These are phyloP conservation scores for Rhagoletis zephyria DNA, from an alignment of 1,140 invertebrate genomes.

Conservation along the genomic window DNA sequence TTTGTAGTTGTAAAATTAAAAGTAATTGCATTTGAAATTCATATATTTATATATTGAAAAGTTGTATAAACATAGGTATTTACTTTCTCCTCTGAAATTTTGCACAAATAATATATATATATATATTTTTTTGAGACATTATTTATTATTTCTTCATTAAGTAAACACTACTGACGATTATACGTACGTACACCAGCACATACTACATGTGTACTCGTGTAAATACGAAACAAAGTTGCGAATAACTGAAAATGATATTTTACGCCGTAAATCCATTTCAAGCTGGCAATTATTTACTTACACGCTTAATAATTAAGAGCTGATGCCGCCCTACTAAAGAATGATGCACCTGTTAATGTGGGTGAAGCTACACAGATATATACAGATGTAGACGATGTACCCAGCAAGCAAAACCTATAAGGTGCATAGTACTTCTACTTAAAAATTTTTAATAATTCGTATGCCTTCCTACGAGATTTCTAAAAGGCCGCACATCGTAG, in stretches of 20 bases:
- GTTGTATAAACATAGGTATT: too few relatives aligned
- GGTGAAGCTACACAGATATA: too few relatives aligned
- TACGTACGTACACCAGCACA: background rate
- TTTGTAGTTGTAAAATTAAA: too few relatives aligned
- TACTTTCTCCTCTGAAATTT: too few relatives aligned
- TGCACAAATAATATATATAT: background rate
- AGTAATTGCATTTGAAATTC: too few relatives aligned
- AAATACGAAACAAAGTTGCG: background rate
- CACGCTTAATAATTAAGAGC: background rate
- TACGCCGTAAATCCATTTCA: background rate
- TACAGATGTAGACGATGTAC: too few relatives aligned
- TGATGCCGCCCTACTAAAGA: background rate
- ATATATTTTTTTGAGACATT: constrained; percentile 10
- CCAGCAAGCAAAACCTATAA: too few relatives aligned
- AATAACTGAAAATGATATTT: background rate
- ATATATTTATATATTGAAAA: too few relatives aligned
- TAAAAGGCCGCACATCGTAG: too few relatives aligned
- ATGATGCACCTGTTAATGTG: background rate
- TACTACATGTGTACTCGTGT: background rate
- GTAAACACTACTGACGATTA: constrained; percentile 1
- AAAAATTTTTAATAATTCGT: too few relatives aligned
- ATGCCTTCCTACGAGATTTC: too few relatives aligned
- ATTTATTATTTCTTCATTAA: constrained; percentile 31
- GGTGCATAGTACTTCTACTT: too few relatives aligned
- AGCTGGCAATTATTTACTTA: constrained; percentile 8